Evolutionary conservation across 2,888 invertebrate genomes (phyloP).

Genomic region (Sphaeridia pumilis): DNA sequence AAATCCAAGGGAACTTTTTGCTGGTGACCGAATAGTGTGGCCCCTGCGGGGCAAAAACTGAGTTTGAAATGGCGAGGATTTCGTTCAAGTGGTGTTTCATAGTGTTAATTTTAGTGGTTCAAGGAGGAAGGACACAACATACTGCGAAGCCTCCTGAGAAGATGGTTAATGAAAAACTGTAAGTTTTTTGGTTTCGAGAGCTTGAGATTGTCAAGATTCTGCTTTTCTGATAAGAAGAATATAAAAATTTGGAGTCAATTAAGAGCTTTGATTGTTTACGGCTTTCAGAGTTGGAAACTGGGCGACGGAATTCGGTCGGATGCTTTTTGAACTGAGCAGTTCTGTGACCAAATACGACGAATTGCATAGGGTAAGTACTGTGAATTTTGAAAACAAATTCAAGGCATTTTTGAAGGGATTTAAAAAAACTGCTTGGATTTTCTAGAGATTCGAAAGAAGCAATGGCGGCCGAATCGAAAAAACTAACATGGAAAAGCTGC

Average conservation of each 20-base stretch:
- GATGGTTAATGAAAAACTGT: conserved; percentile 13
- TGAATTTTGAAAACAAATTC: background rate
- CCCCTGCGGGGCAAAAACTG: no score
- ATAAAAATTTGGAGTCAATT: background rate
- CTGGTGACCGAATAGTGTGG: no score
- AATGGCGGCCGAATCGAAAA: conserved; percentile 55
- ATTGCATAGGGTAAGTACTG: conserved; percentile 55
- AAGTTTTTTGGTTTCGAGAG: background rate
- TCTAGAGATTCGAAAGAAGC: conserved; percentile 59
- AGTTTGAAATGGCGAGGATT: no score
- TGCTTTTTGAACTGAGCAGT: conserved; percentile 64
- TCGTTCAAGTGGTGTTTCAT: conserved; percentile 15
- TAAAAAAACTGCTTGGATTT: conserved; percentile 20
- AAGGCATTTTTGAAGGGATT: background rate
- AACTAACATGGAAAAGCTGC: conserved; percentile 65
- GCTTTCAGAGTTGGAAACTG: conserved; percentile 61
- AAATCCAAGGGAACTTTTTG: no score
- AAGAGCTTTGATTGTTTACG: background rate
- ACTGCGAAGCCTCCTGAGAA: conserved; percentile 10
- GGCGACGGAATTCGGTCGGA: conserved; percentile 65
- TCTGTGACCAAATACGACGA: conserved; percentile 64
- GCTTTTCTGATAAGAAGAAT: background rate
- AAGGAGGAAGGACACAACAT: conserved; percentile 15
- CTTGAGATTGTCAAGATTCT: background rate
- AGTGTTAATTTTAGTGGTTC: conserved; percentile 12